phyloP scores from a whole-genome alignment of 2,797 vertebrate genomes.

The Sebastiscus tertius region DNA sequence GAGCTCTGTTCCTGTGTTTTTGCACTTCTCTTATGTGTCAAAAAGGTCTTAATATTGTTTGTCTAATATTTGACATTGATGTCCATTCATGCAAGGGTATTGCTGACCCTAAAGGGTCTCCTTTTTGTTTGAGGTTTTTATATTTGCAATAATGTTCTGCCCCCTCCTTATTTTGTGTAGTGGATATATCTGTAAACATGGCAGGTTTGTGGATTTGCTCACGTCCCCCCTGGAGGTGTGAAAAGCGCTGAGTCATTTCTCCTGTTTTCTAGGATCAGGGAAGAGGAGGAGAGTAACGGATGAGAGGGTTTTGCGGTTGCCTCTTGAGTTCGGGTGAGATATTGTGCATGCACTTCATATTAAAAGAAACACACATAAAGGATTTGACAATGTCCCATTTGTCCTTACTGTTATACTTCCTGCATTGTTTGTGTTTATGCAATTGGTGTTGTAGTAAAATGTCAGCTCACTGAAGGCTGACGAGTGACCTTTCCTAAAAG shows the following conservation, averaged over 20 bases:
- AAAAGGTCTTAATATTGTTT: background rate
- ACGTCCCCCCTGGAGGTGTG: background rate
- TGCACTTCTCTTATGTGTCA: background rate
- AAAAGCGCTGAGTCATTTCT: slow-evolving; percentile 37
- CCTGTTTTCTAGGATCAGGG: slow-evolving; percentile 79
- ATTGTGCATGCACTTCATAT: slow-evolving; percentile 3
- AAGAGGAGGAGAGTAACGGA: slow-evolving; percentile 91
- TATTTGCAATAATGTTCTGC: background rate
- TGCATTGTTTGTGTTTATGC: slow-evolving; percentile 37
- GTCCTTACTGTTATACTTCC: slow-evolving; percentile 6
- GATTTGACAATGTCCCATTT: slow-evolving; percentile 22
- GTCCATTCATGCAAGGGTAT: background rate
- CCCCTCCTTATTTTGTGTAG: background rate
- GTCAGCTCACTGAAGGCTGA: slow-evolving; percentile 43
- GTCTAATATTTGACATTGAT: background rate
- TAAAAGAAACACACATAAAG: slow-evolving; percentile 9
- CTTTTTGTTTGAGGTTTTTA: background rate
- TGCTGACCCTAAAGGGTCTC: background rate
- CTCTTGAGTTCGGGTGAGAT: slow-evolving; percentile 92
- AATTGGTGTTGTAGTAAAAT: slow-evolving; percentile 44
- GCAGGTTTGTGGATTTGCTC: slow-evolving; percentile 12
- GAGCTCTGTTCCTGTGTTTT: background rate
- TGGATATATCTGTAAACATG: slow-evolving; percentile 11
- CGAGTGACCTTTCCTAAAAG: slow-evolving; percentile 43
- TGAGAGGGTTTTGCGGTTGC: slow-evolving; percentile 88